A percentile compares a stretch with the other conserved stretches of the same genome.
phyloP scores from a whole-genome alignment of 64 coral and sea anemone genomes.

The Stichodactyla helianthus region DNA sequence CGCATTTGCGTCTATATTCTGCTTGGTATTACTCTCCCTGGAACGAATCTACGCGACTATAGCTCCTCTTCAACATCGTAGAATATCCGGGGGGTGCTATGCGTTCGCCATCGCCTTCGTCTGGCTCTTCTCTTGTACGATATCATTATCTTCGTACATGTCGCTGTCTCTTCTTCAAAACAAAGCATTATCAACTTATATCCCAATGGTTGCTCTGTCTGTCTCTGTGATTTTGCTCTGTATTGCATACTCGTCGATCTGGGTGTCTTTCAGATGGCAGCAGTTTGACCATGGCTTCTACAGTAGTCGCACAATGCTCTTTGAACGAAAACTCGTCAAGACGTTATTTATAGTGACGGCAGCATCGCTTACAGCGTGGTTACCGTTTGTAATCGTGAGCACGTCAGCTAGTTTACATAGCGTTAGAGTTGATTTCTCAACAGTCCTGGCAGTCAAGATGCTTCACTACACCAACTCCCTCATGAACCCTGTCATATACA shows the following conservation, averaged over 20 bases:
- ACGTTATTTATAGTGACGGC: constrained; percentile 20
- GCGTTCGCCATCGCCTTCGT: constrained; percentile 1
- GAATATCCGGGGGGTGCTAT: neutral
- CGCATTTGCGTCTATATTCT: constrained; percentile 36
- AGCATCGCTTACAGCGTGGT: constrained; percentile 9
- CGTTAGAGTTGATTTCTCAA: neutral
- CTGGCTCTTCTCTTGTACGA: neutral
- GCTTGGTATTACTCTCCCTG: constrained; percentile 23
- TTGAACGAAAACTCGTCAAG: constrained; percentile 25
- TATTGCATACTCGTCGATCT: constrained; percentile 15
- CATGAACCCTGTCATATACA: constrained; percentile 32
- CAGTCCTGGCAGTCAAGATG: constrained; percentile 2
- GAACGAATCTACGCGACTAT: constrained; percentile 38
- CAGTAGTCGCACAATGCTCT: neutral
- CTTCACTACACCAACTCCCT: constrained; percentile 34
- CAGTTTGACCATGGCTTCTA: neutral
- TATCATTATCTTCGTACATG: neutral
- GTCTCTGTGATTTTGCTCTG: constrained; percentile 16
- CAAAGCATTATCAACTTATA: neutral
- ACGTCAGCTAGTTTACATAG: neutral
- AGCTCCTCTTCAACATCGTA: constrained; percentile 18
- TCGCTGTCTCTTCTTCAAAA: neutral
- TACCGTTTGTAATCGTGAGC: constrained; percentile 17
- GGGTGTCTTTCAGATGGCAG: neutral
- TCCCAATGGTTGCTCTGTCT: constrained; percentile 6